These are phyloP conservation scores for Hexactinellida sp. DNA, from an alignment of 37 sponge, comb jelly and placozoan species.

Conservation along the genomic window DNA sequence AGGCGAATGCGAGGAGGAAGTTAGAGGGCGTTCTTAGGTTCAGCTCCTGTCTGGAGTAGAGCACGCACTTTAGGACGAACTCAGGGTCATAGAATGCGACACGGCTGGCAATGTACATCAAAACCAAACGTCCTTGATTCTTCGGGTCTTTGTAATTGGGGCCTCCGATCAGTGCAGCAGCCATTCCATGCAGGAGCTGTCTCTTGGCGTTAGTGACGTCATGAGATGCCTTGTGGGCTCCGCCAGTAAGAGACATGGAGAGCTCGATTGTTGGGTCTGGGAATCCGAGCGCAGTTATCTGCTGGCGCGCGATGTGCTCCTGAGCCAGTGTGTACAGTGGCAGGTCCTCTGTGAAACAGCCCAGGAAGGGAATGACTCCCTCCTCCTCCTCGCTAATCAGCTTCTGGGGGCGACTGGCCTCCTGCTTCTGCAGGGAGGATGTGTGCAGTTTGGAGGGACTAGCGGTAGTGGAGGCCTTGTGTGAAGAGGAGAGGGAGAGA, in stretches of 20 bases:
- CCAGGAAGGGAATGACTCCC: background rate
- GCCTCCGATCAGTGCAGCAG: conserved; percentile 71
- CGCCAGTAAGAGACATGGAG: background rate
- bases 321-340: background rate
- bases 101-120: conserved; percentile 31
- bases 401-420: background rate
- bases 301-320: background rate
- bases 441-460: background rate
- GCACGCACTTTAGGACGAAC: conserved; percentile 82
- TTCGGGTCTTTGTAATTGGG: conserved; percentile 57
- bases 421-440: background rate
- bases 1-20: conserved; percentile 83
- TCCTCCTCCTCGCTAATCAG: background rate
- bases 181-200: conserved; percentile 66
- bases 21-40: conserved; percentile 91
- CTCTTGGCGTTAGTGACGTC: conserved; percentile 27
- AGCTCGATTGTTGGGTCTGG: background rate
- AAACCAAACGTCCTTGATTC: conserved; percentile 34
- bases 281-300: background rate
- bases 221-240: background rate
- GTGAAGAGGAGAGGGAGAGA: background rate
- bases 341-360: background rate
- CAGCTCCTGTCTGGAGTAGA: conserved; percentile 76
- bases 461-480: background rate
- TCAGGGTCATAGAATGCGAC: conserved; percentile 68